Base-by-base conservation (phyloP, 92 coral and sea anemone genomes). In the Pocillopora meandrina region DNA sequence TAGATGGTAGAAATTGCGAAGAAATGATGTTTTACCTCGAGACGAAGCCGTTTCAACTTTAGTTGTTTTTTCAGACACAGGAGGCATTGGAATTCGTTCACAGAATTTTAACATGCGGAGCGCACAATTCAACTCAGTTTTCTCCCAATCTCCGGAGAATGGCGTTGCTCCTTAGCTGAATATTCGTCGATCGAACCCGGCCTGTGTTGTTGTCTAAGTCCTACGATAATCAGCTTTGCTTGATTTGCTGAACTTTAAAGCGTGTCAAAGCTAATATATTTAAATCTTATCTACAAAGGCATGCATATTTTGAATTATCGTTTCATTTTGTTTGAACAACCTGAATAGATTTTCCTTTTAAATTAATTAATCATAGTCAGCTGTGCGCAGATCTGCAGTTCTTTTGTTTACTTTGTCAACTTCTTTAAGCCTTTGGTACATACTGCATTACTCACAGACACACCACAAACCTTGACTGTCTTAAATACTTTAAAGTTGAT, bases 241-340 rank as follows among this genome's bases (percentile, higher is more conserved):
- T 68, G 74, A 34, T 70, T 70, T 76, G 67, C n/a, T 56, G 61
- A 33, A 20, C 49, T 42, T 76, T 26, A 61, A 34, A 61, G 61
- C 66, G 1, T 11, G 52, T n/a, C 68, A 60, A 56, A 55, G 20
- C 57, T 49, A 59, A 12, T 16, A 35, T n/a, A 7, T 21, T 36
- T 35, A 10, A 18, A 12, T 33, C 80, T 61, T 76, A 33, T 76
- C 80, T 35, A 76, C 80, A 17, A 61, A 76, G 80, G 80, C 21
- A 76, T 76, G 56, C 19, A 61, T 1, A 17, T 5, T 16, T 61
- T 61, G 80, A 76, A 66, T 19, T 33, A 8, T 61, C n/a, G 33
- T 61, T 76, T 61, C 68, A 61, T n/a, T 76, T 76, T 76, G 69
- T 76, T 76, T 76, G 36, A 0, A 34, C 33, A 76, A 1, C 56